Evolutionary conservation across 2,888 invertebrate genomes (phyloP).

Genomic region (Ophion slaviceki): DNA sequence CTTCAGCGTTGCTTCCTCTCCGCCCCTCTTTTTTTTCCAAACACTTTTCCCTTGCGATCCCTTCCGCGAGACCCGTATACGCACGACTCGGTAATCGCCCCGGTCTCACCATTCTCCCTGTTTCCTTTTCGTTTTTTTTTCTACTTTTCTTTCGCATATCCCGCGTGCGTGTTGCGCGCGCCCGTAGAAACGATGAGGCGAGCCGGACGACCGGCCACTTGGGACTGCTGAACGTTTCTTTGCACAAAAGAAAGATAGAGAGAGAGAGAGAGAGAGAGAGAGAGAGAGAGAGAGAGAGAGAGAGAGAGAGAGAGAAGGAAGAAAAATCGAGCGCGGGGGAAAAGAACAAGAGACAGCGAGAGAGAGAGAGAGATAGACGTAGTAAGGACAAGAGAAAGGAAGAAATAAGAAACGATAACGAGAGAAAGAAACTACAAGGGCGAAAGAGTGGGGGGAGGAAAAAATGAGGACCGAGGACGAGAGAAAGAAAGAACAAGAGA

Average conservation of each 20-base stretch:
- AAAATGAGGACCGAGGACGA: background rate
- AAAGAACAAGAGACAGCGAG: too few species aligned
- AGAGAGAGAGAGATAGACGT: too few species aligned
- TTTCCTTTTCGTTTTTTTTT: conserved; percentile 1
- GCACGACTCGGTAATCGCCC: conserved; percentile 23
- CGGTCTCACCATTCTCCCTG: conserved; percentile 3
- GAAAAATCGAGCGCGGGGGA: too few species aligned
- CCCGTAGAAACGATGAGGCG: conserved; percentile 32
- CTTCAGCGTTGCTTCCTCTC: conserved; percentile 28
- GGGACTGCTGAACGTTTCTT: conserved; percentile 12
- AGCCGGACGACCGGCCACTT: conserved; percentile 24
- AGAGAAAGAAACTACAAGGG: too few species aligned
- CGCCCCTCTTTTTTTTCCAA: background rate
- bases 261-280: too few species aligned
- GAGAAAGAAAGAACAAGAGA: background rate
- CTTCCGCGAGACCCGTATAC: conserved; percentile 8
- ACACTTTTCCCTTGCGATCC: conserved; percentile 20
- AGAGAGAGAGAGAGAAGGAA: too few species aligned
- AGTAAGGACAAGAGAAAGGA: too few species aligned
- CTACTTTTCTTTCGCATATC: conserved; percentile 15
- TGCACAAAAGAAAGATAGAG: background rate
- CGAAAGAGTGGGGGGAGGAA: too few species aligned
- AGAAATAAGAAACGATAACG: too few species aligned
- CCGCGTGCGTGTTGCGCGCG: conserved; percentile 3
- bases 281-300: too few species aligned